A percentile compares a stretch with the other conserved stretches of the same genome.
phyloP scores from a whole-genome alignment of 2,113 vertebrate genomes.

The Callorhinus ursinus region DNA sequence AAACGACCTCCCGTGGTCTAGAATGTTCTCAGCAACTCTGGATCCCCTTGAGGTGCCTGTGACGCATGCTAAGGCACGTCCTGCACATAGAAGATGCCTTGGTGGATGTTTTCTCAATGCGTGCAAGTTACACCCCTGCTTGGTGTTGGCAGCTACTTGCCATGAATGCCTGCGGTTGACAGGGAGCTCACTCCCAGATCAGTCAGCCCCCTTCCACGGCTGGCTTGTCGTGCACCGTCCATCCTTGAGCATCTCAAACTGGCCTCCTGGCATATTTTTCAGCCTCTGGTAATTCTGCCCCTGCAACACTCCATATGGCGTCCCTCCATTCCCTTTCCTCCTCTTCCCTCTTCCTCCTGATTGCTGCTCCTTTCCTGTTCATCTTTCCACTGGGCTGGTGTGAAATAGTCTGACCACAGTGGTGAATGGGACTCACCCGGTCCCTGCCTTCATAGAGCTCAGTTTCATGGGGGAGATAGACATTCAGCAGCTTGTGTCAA shows the following conservation, averaged over 20 bases:
- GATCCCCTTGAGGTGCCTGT: background rate
- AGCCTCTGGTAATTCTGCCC: background rate
- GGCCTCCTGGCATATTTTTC: no score
- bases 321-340: background rate
- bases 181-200: background rate
- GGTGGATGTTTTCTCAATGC: background rate
- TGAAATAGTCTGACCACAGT: background rate
- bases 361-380: fast-evolving
- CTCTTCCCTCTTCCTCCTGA: background rate
- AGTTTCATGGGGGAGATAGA: background rate
- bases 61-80: background rate
- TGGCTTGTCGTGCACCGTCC: no score
- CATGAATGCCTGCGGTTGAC: background rate
- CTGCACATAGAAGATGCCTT: background rate
- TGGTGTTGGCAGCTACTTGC: background rate
- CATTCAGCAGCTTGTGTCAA: background rate
- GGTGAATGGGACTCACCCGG: no score
- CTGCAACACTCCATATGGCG: fast-evolving
- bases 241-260: background rate
- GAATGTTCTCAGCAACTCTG: background rate
- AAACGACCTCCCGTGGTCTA: background rate
- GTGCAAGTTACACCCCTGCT: no score
- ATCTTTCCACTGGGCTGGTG: background rate
- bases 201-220: fast-evolving
- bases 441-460: background rate